Base-by-base conservation (phyloP, 2,113 vertebrate species). In the Aythya baeri region DNA sequence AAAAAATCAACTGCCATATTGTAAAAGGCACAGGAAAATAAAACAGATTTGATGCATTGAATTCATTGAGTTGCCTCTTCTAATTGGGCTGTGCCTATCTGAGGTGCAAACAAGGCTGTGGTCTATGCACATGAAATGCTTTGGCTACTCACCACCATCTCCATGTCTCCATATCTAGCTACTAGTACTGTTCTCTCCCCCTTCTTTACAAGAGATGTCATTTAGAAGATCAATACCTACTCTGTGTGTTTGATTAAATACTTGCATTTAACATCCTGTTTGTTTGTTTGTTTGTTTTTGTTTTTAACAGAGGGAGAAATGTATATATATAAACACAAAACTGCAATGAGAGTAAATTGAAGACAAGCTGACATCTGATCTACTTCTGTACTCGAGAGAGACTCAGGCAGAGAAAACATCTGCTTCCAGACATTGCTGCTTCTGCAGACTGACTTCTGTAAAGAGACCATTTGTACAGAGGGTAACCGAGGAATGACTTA, bases 51-150 rank as follows among this genome's bases (percentile, higher is more conserved):
- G 26, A 86, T 17, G 91, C 50, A 44, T 21, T 59, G 21, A 62
- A 86, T 86, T 86, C 14, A 81, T n/a, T 77, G 88, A 93, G 63
- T 25, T 94, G 65, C 83, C 25, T 18, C 83, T 95, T 90, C 88
- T 66, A 92, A 86, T 83, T 18, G 86, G 14, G 5, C 52, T 81
- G 25, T 17, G 31, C 4, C 11, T 27, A 54, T n/a, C 27, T 67
- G 68, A 88, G 86, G 11, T 71, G 63, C 62, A 91, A 50, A 77
- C 21, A 80, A 59, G 52, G 20, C 55, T 93, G 38, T 50, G 55
- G 17, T 71, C n/a, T 46, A 27, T 21, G 34, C 13, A 21, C 3
- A 6, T 41, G 13, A 17, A 62, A 6, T 43, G 3, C 5, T 85
- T 46, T 8, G 4, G 26, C 54, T 61, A 29, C 26, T 79, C 72